Evolutionary conservation across 1,140 invertebrate genomes (phyloP), one percentile per base, ranked within the genome.

Genomic region (Protaetia brevitarsis): DNA sequence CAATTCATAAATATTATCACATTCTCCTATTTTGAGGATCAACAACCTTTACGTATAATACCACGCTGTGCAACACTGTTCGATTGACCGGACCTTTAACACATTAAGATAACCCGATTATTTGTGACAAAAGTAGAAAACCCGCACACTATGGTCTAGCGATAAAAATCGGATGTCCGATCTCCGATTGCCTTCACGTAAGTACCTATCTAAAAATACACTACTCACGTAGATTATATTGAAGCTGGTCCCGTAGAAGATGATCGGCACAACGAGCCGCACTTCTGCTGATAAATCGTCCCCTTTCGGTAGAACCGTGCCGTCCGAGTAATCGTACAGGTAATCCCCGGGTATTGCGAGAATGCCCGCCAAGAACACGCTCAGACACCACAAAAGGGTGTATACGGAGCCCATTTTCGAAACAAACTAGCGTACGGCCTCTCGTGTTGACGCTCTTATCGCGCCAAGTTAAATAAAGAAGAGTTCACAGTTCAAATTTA

Each of bases 241-340:
- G 68, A 72, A 79, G 13, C 30, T 63, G 37, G 62, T 69, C 6
- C 73, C 74, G 67, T 76, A 78, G 66, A 75, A 79, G 8, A 73
- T 63, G 16, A 78, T 67, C 1, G 77, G 74, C 23, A 83, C 81
- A 68, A 77, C 80, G 0, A 86, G 70, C 0, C 64, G 62, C 6
- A 84, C 70, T 71, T 84, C 81, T n/a, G 80, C 80, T 8, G 82
- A 77, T 10, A 82, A 72, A 45, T 83, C 82, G 31, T 79, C 72
- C 1, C 79, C 82, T 16, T 69, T 69, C 11, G 80, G 78, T 61
- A 84, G 71, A 3, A 68, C 36, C 1, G 64, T 69, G 11, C 65
- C 74, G 8, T 71, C 68, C 13, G 71, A 60, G 61, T 71, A 68
- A 11, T 71, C 70, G 61, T 74, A 77, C 1, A 77, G 60, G 71